A percentile compares a stretch with the other conserved stretches of the same genome.
Conservation (phyloP, 92 coral and sea anemone genomes). For the Desmophyllum pertusum region DNA sequence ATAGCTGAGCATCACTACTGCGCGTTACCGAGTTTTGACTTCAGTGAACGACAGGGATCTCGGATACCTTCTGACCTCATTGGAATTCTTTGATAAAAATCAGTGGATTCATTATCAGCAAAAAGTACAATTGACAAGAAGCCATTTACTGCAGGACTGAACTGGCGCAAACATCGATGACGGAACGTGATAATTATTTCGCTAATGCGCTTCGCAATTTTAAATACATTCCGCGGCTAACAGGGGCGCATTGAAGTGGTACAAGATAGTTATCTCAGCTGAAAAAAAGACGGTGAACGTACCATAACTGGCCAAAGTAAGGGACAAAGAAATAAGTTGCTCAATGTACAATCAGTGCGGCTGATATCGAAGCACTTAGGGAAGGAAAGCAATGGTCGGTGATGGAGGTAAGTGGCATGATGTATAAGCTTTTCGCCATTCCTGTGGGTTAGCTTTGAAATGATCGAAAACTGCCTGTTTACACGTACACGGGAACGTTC, state of each 20-base stretch:
- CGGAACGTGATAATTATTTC: constrained; percentile 1
- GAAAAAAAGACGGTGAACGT: neutral
- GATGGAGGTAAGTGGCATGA: constrained; percentile 12
- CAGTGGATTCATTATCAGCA: neutral
- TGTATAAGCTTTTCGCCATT: neutral
- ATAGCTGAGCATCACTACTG: no score
- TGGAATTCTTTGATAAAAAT: neutral
- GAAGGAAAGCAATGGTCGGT: neutral
- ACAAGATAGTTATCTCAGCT: neutral
- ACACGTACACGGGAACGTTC: neutral
- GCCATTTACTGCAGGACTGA: neutral
- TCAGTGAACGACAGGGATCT: neutral
- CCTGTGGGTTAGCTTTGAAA: neutral
- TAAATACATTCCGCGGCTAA: neutral
- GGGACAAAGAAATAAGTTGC: neutral
- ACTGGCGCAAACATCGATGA: neutral
- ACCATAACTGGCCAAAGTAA: neutral
- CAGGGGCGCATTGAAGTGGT: constrained; percentile 15
- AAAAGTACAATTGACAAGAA: neutral
- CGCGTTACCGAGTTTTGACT: neutral
- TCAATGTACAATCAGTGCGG: neutral
- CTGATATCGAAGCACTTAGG: neutral
- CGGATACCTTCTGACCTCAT: neutral
- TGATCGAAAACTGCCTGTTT: neutral
- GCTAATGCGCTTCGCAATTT: neutral